phyloP scores from a whole-genome alignment of 2,888 invertebrate genomes.

The Hemaris fuciformis region DNA sequence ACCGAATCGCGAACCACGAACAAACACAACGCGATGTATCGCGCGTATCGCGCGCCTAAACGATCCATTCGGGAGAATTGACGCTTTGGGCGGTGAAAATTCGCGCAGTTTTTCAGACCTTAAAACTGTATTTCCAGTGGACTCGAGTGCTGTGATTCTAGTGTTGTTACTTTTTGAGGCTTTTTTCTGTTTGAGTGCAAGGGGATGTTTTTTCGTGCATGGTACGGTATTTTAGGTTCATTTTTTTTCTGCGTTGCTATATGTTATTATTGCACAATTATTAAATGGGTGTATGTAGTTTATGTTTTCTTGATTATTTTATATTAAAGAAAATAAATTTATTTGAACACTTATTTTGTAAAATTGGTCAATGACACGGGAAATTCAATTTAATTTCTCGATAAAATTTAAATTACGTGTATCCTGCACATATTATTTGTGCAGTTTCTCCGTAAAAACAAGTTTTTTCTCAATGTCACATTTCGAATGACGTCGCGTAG shows the following conservation, averaged over 20 bases:
- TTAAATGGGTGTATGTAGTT: neutral
- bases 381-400: too few species aligned
- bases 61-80: conserved; percentile 44
- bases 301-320: too few species aligned
- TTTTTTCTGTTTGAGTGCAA: conserved; percentile 19
- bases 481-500: neutral
- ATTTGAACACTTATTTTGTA: too few species aligned
- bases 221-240: conserved; percentile 26
- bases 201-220: conserved; percentile 29
- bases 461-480: conserved; percentile 9
- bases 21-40: too few species aligned
- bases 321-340: too few species aligned
- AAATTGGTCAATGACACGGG: too few species aligned
- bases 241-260: neutral
- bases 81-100: conserved; percentile 15
- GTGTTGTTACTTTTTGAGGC: conserved; percentile 45
- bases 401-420: neutral
- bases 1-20: conserved; percentile 23
- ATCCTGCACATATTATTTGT: neutral
- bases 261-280: neutral
- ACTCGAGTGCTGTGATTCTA: conserved; percentile 32
- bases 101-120: conserved; percentile 21
- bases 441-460: conserved; percentile 3
- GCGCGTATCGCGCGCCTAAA: conserved; percentile 42
- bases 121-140: conserved; percentile 23